Evolutionary conservation across 2,888 invertebrate genomes (phyloP), one percentile per base, ranked within the genome.

Genomic region (Caenorhabditis sp.): DNA sequence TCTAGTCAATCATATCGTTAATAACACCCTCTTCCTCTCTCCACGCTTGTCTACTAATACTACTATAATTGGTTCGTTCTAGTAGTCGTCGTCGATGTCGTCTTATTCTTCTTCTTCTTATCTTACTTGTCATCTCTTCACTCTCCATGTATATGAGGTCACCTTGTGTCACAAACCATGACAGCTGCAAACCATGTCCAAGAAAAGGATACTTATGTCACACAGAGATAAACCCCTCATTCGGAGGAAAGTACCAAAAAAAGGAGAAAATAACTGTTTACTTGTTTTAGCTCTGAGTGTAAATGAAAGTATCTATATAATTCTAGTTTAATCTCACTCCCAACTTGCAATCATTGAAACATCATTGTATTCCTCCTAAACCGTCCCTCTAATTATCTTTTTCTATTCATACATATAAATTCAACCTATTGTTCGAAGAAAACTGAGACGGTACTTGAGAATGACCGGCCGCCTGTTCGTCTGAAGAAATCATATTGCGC

Each of bases 1-100:
- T 23, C 25, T 17, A 56, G 56, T 56, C 56, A 21, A 56, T 56
- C 25, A 21, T 56, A 56, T 56, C 56, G 56, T 56, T 56, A 56
- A 56, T 56, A 56, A 56, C 27, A 56, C 56, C 21, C 23, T 23
- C 23, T 23, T 12, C 53, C 56, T 5, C 23, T 23, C 23, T 23
- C 21, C 53, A 53, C 31, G 31, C 31, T 31, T 31, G 31, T 31
- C 31, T 31, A 43, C 43, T 43, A 43, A 43, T 43, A 43, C 43
- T 43, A 43, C 43, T 43, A 43, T 43, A 43, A 43, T 43, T 43
- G 43, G 43, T 43, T 43, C 43, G 43, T 43, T 43, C 43, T 43
- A 43, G 8, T 43, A 10, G 17, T 43, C 43, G 31, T 7, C 10
- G 31, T 31, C 31, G 31, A 7, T 31, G 31, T 43, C 17, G 12